Evolutionary conservation across 2,888 invertebrate genomes (phyloP).

Genomic region (Paralinhomoeus sp.): DNA sequence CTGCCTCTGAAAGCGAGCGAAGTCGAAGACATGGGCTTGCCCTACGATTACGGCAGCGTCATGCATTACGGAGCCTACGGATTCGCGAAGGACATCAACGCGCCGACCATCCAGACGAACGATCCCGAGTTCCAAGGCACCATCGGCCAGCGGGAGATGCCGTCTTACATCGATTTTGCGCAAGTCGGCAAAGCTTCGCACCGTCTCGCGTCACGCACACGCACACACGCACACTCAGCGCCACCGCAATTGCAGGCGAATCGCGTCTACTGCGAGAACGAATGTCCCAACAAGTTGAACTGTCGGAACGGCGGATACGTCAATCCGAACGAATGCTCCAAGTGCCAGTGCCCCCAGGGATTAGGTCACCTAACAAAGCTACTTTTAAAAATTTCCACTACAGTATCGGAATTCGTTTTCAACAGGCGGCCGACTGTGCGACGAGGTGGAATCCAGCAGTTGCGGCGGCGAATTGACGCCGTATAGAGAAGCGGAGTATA

Average conservation of each 20-base stretch:
- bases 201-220: too few relatives aligned
- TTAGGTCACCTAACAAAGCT: too few relatives aligned
- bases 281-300: not conserved
- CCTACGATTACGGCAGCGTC: conserved; percentile 7
- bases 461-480: conserved; percentile 2
- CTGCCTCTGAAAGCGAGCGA: conserved; percentile 16
- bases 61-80: conserved; percentile 24
- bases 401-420: too few relatives aligned
- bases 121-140: conserved; percentile 15
- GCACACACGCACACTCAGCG: too few relatives aligned
- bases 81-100: conserved; percentile 18
- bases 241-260: conserved; percentile 1
- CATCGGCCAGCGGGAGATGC: conserved; percentile 20
- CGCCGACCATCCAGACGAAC: conserved; percentile 17
- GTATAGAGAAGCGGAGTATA: not conserved
- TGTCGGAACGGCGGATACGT: conserved; percentile 4
- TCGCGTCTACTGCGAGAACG: conserved; percentile 2
- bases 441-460: not conserved
- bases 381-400: too few relatives aligned
- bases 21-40: not conserved
- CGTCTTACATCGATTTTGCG: conserved; percentile 18
- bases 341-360: conserved; percentile 5
- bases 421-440: too few relatives aligned
- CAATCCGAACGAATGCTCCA: conserved; percentile 5
- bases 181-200: not conserved